Base-by-base conservation (phyloP, 2,113 vertebrate species). In the Megaleporinus macrocephalus region DNA sequence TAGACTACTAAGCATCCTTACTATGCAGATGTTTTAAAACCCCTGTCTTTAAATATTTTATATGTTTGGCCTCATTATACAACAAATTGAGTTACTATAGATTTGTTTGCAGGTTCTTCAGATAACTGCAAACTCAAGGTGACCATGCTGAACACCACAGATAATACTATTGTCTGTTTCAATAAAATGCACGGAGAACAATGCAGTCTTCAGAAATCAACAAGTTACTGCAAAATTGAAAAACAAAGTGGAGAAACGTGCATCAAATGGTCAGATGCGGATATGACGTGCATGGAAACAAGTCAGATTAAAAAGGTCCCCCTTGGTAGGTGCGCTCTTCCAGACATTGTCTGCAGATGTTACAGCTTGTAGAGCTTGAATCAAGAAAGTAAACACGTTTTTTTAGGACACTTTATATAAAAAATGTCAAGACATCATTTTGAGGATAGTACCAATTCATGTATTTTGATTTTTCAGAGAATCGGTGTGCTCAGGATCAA, bases 401-500 rank as follows among this genome's bases (percentile, higher is more conserved):
- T 49, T n/a, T n/a, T n/a, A n/a, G n/a, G n/a, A n/a, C n/a, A n/a
- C n/a, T n/a, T n/a, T n/a, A n/a, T n/a, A n/a, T n/a, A n/a, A n/a
- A n/a, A n/a, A n/a, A n/a, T n/a, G n/a, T n/a, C n/a, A n/a, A n/a
- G n/a, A n/a, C n/a, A n/a, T n/a, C n/a, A n/a, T n/a, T n/a, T n/a
- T n/a, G n/a, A n/a, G n/a, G n/a, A n/a, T n/a, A n/a, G n/a, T n/a
- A n/a, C n/a, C n/a, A n/a, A 6, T 73, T 30, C 0, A 30, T 30
- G 44, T 36, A 55, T 66, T 26, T 73, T 70, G 27, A 44, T 14
- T 47, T 49, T 2, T 51, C 49, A 83, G 84, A 24, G 0, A 36
- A 71, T 15, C 11, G 3, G 7, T 86, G 84, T 44, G 84, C 77
- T 6, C 0, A 1, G 26, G 68, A 83, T 20, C 84, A 86, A 29